These are phyloP conservation scores for Triplophysa bombifrons DNA, from an alignment of 2,797 vertebrate species.

Conservation along the genomic window DNA sequence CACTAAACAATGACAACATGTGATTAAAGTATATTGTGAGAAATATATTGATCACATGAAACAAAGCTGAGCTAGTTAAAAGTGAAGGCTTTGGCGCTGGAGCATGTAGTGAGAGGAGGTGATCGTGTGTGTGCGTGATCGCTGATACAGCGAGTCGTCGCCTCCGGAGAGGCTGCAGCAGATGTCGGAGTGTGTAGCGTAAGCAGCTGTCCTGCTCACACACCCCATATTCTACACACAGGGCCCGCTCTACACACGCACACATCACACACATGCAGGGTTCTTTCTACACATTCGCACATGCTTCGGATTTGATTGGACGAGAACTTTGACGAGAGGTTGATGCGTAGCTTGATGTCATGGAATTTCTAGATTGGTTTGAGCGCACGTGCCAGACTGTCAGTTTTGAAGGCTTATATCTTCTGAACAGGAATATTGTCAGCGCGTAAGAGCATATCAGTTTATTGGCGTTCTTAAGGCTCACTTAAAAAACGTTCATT, in stretches of 20 bases:
- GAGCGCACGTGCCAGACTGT: too few relatives aligned
- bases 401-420: too few relatives aligned
- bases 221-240: neutral
- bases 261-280: neutral
- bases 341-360: too few relatives aligned
- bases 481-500: too few relatives aligned
- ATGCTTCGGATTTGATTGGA: neutral
- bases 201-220: conserved; percentile 43
- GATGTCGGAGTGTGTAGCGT: conserved; percentile 50
- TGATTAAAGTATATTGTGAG: neutral
- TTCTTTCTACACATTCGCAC: neutral
- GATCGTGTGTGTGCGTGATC: neutral
- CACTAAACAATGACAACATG: neutral
- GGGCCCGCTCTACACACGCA: conserved; percentile 9
- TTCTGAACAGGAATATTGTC: too few relatives aligned
- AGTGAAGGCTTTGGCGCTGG: neutral
- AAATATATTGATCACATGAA: neutral
- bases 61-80: neutral
- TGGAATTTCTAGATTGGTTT: too few relatives aligned
- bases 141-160: conserved; percentile 47
- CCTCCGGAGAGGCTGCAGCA: conserved; percentile 46
- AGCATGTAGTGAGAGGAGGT: neutral
- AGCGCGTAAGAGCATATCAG: too few relatives aligned
- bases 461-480: too few relatives aligned
- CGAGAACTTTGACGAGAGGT: too few relatives aligned